These are phyloP conservation scores for Pempheris klunzingeri DNA, from an alignment of 2,797 vertebrate genomes.

Conservation along the genomic window DNA sequence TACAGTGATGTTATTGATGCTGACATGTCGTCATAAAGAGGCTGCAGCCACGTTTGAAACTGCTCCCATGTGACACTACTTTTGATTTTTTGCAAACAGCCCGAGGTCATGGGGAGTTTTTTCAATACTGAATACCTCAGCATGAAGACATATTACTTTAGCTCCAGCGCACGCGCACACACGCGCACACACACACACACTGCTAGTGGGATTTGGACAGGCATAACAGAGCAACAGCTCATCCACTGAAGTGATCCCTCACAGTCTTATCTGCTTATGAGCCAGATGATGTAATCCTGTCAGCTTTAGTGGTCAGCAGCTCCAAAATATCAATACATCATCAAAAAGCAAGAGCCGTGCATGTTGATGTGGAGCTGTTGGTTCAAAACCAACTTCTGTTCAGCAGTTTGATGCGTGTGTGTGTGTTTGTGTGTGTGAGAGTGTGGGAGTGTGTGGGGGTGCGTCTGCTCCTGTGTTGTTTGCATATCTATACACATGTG, in stretches of 20 bases:
- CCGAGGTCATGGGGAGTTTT: conserved; percentile 1
- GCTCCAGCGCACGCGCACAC: background rate
- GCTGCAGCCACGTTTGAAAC: background rate
- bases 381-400: conserved; percentile 6
- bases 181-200: background rate
- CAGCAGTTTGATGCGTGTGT: conserved; percentile 7
- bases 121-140: background rate
- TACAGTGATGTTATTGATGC: background rate
- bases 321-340: conserved; percentile 29
- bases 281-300: conserved; percentile 24
- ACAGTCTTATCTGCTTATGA: conserved; percentile 13
- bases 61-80: conserved; percentile 9
- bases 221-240: conserved; percentile 18
- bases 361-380: conserved; percentile 7
- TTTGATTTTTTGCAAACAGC: conserved; percentile 6
- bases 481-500: conserved; percentile 28
- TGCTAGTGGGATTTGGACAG: background rate
- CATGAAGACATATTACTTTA: background rate
- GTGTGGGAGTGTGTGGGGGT: conserved; percentile 44
- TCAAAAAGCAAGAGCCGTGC: conserved; percentile 30
- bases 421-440: conserved; percentile 27
- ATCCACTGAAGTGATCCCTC: background rate
- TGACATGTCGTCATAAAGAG: background rate
- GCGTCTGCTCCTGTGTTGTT: conserved; percentile 22
- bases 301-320: conserved; percentile 14